A percentile compares a stretch with the other conserved stretches of the same genome.
phyloP scores from a whole-genome alignment of 2,113 vertebrate species.

The Anser brachyrhynchus region DNA sequence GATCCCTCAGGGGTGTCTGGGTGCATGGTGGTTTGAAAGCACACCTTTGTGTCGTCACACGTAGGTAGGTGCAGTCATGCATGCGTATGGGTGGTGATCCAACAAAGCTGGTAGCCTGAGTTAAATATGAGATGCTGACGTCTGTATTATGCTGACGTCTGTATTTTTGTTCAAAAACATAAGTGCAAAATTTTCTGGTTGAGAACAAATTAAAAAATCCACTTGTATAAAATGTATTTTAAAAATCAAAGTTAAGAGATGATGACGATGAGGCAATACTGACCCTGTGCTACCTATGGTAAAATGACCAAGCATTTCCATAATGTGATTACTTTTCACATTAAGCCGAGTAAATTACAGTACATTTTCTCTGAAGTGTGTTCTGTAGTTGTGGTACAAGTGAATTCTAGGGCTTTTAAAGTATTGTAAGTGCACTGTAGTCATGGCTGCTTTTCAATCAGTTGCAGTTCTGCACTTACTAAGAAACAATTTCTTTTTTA shows the following conservation, averaged over 20 bases:
- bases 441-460: neutral
- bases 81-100: neutral
- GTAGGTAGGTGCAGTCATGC: neutral
- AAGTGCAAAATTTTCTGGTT: neutral
- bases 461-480: neutral
- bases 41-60: neutral
- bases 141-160: neutral
- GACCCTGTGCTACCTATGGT: neutral
- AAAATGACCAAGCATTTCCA: neutral
- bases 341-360: slow-evolving; percentile 1
- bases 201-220: neutral
- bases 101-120: neutral
- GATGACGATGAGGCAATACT: neutral
- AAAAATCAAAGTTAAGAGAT: neutral
- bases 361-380: neutral
- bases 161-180: neutral
- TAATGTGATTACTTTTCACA: neutral
- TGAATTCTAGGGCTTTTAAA: neutral
- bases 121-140: neutral
- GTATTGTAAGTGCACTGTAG: neutral
- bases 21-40: neutral
- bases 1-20: neutral
- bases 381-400: neutral
- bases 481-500: neutral
- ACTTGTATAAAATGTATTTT: neutral